phyloP scores from a whole-genome alignment of 2,888 invertebrate genomes.

The Eilema sororculum region DNA sequence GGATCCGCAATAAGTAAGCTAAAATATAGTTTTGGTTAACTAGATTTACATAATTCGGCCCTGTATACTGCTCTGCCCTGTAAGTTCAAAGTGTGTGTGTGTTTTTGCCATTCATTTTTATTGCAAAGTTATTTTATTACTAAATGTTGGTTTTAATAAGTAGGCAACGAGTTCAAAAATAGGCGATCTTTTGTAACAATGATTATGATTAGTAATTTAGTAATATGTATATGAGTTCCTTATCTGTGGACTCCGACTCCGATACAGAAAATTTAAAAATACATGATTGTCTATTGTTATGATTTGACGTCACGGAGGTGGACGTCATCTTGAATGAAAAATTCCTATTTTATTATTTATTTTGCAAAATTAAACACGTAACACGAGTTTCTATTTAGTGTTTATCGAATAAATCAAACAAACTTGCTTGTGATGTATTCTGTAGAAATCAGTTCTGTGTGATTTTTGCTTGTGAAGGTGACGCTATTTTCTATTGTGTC shows the following conservation, averaged over 20 bases:
- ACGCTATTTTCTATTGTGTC: conserved; percentile 80
- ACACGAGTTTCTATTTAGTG: conserved; percentile 57
- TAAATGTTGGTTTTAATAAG: not conserved
- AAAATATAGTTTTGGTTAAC: no score
- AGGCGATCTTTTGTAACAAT: conserved; percentile 17
- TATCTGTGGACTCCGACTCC: conserved; percentile 6
- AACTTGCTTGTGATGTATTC: conserved; percentile 60
- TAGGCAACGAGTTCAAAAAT: not conserved
- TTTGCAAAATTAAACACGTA: conserved; percentile 70
- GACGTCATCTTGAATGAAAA: conserved; percentile 84
- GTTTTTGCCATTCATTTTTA: no score
- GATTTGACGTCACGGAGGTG: conserved; percentile 81
- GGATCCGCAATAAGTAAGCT: no score
- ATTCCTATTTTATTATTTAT: conserved; percentile 77
- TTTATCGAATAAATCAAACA: conserved; percentile 57
- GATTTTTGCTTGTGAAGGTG: conserved; percentile 73
- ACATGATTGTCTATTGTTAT: conserved; percentile 75
- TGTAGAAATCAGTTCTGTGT: conserved; percentile 53
- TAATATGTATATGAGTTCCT: not conserved
- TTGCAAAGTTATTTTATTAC: no score
- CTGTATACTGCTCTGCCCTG: no score
- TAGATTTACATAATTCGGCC: no score
- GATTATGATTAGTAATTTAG: not conserved
- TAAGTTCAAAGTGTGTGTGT: no score
- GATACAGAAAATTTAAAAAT: not conserved